Base-by-base conservation (phyloP, 2,113 vertebrate genomes). In the Gadus chalcogrammus region DNA sequence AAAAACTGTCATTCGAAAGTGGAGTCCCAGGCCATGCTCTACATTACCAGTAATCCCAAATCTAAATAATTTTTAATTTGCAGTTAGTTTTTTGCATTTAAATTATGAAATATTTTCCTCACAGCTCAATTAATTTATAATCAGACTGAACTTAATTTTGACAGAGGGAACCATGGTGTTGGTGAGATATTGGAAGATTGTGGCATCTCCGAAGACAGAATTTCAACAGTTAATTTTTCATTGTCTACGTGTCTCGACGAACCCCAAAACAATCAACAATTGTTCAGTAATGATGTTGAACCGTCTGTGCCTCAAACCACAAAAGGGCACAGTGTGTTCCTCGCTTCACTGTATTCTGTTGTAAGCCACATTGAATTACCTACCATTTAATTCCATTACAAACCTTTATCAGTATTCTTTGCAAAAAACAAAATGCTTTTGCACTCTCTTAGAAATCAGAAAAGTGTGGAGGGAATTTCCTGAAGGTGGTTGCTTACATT, bases 261-360 rank as follows among this genome's bases (percentile, higher is more conserved):
- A 0, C 11, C 1, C 16, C 1, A 56, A 22, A 0, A 9, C 1
- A 0, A 42, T 0, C 3, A 15, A 0, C 27, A 38, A 0, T 74
- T 85, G 68, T 88, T 74, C 77, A 68, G 64, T 0, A 27, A 72
- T 67, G 83, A 88, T 28, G 18, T 85, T 2, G 58, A 28, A 5
- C 86, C 87, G 22, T 81, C 80, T 28, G 84, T 87, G 0, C 68
- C 75, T 15, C 89, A 90, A 64, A 84, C 80, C 17, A 28, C 12
- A 0, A 87, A 81, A 64, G 89, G 89, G 61, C 81, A 81, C 20
- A 89, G 85, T 27, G 56, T 81, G 9, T 80, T 90, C 63, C 67
- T 84, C 18, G 86, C 89, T 20, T 76, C 84, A 52, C 61, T 90
- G 3, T 70, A 76, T 59, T 56, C 15, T 20, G 6, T 86, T 62